Conservation (phyloP, 2,113 vertebrate species). For the Scartelaos histophorus region DNA sequence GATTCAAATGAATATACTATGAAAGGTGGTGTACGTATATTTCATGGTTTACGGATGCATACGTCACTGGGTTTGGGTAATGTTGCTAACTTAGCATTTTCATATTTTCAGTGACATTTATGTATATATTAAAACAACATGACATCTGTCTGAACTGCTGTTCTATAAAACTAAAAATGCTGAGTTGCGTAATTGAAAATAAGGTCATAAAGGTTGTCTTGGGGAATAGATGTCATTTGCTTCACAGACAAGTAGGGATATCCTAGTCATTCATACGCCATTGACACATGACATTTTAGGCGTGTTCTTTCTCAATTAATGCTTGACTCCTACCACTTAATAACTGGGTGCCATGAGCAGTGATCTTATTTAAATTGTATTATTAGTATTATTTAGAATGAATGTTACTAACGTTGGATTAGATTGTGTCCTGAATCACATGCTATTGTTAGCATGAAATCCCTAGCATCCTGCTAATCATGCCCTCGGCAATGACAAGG, state of each 20-base stretch:
- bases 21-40: not conserved
- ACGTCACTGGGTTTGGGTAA: constrained; percentile 10
- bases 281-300: constrained; percentile 40
- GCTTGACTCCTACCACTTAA: not conserved
- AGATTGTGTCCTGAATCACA: not conserved
- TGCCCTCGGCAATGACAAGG: constrained; percentile 41
- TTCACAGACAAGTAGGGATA: constrained; percentile 8
- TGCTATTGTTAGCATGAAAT: constrained; percentile 62
- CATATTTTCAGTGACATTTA: not conserved
- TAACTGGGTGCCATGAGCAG: not conserved
- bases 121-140: not conserved
- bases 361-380: not conserved
- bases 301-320: not conserved
- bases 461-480: constrained; percentile 72
- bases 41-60: not conserved
- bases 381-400: not conserved
- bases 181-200: not conserved
- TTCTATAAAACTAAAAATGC: not conserved
- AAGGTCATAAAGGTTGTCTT: not conserved
- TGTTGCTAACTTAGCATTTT: not conserved
- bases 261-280: constrained; percentile 16
- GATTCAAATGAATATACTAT: not conserved
- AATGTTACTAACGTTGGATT: not conserved
- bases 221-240: constrained; percentile 14
- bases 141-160: not conserved